Conservation (phyloP, 2,797 vertebrate species). For the Crotalus adamanteus region DNA sequence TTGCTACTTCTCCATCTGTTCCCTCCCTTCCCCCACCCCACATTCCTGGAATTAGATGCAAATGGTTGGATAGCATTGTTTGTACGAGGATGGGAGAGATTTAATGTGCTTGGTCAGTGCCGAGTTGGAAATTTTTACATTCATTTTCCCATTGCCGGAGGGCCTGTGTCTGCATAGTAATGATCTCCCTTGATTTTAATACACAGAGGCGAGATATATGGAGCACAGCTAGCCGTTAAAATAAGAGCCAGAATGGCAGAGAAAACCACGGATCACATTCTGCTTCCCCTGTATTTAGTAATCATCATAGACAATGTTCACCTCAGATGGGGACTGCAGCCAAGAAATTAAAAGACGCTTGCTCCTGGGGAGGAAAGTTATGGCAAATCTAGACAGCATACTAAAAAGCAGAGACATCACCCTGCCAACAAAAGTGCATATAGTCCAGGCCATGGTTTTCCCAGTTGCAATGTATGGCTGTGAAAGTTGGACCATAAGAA, state of each 20-base stretch:
- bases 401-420: too few species aligned
- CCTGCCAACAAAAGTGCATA: too few species aligned
- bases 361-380: too few species aligned
- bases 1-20: constrained; percentile 27
- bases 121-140: constrained; percentile 49
- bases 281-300: constrained; percentile 47
- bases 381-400: too few species aligned
- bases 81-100: constrained; percentile 33
- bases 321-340: too few species aligned
- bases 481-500: too few species aligned
- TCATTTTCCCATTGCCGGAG: constrained; percentile 55
- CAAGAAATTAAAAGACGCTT: too few species aligned
- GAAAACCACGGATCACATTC: constrained; percentile 34
- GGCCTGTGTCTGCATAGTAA: constrained; percentile 55
- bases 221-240: constrained; percentile 34
- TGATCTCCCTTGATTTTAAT: constrained; percentile 59
- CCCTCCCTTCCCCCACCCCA: background rate
- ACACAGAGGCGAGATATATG: constrained; percentile 31
- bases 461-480: too few species aligned
- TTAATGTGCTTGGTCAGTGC: constrained; percentile 35
- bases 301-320: background rate
- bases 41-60: constrained; percentile 56
- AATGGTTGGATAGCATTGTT: constrained; percentile 21
- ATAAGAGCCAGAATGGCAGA: background rate
- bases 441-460: too few species aligned